Evolutionary conservation across 35 echinoderm and acorn worm species (phyloP), one percentile per base, ranked within the genome.

Genomic region (Diadema setosum): DNA sequence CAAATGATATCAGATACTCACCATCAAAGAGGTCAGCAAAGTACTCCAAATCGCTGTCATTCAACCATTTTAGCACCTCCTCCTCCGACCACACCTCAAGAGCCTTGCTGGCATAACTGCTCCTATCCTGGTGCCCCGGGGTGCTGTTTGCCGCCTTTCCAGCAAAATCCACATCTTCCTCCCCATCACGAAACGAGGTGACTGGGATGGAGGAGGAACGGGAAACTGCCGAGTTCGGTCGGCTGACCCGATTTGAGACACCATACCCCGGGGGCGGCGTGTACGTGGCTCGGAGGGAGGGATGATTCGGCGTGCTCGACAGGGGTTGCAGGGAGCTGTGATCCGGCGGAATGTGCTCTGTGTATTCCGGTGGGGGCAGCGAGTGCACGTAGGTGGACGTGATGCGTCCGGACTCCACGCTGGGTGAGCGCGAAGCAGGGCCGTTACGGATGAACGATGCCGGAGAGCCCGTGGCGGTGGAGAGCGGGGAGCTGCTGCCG

Each of bases 1-100:
- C n/a, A n/a, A n/a, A n/a, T n/a, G n/a, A n/a, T n/a, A n/a, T n/a
- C 5, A 30, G n/a, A 78, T 75, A 23, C 81, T 70, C 37, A 90
- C 88, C 88, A 49, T 90, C 37, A 84, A 90, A 90, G 37, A 90
- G 37, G 20, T 90, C 88, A 39, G 81, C 88, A 90, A 90, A 90
- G 60, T 90, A 90, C 27, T 90, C 80, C 0, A 90, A 45, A 20
- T 81, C 88, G 30, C 63, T 63, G 40, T 90, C 88, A 9, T 31
- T 59, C 58, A 90, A 60, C 88, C 88, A 90, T 40, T 83, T 18
- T 7, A 90, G 40, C 16, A 90, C 81, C 2, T 90, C 88, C 3
- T 11, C 88, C 49, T 90, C 88, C 3, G 43, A 48, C 88, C 88
- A 90, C 29, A 41, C 73, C 73, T 44, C 73, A 44, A 78, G 73